Percentiles rank a stretch among this genome's conserved stretches.
Conservation (phyloP, 2,113 vertebrate species). For the Burhinus bistriatus region DNA sequence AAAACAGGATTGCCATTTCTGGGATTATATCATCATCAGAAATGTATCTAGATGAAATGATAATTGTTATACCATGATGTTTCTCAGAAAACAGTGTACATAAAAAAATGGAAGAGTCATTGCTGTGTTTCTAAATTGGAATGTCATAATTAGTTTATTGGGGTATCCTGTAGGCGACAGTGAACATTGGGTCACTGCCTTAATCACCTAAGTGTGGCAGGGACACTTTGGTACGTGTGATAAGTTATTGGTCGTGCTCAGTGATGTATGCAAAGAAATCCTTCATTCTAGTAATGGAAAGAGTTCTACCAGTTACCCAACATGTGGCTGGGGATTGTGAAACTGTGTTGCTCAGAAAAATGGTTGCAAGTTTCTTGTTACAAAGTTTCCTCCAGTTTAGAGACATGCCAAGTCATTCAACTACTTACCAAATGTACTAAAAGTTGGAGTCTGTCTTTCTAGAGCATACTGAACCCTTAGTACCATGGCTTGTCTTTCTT, state of each 20-base stretch:
- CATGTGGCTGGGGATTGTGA: neutral
- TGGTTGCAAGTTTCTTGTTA: neutral
- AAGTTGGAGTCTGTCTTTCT: neutral
- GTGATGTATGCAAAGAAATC: neutral
- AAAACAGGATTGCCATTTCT: neutral
- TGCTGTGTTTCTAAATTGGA: neutral
- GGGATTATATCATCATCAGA: neutral
- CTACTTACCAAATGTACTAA: neutral
- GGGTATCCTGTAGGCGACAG: neutral
- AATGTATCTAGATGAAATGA: neutral
- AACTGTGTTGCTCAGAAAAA: neutral
- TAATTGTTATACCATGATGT: neutral
- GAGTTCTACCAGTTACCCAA: neutral
- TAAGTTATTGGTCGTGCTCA: neutral
- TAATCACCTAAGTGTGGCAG: neutral
- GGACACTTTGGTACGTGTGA: rapidly evolving
- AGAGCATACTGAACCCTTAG: neutral
- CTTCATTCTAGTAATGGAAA: neutral
- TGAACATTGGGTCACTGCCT: neutral
- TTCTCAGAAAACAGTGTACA: neutral
- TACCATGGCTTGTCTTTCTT: neutral
- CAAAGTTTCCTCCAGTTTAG: neutral
- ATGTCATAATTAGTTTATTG: neutral
- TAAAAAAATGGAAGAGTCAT: neutral
- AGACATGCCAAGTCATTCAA: neutral